Evolutionary conservation across 1,140 invertebrate genomes (phyloP).

Genomic region (Ruditapes philippinarum): DNA sequence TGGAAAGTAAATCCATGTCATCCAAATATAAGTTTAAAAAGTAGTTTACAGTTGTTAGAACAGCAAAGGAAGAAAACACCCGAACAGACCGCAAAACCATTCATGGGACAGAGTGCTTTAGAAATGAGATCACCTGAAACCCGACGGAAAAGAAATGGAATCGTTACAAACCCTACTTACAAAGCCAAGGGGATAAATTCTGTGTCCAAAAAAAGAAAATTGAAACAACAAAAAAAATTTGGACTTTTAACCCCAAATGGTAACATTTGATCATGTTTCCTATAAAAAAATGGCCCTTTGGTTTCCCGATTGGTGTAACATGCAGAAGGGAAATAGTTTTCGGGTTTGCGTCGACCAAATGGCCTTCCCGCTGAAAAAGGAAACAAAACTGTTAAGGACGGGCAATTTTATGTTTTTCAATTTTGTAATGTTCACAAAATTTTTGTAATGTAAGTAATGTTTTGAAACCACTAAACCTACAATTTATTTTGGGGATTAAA

Average conservation of each 20-base stretch:
- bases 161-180: slow-evolving; percentile 95
- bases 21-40: slow-evolving; percentile 74
- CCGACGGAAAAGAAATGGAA: slow-evolving; percentile 91
- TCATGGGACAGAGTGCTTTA: slow-evolving; percentile 81
- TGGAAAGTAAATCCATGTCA: slow-evolving; percentile 81
- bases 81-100: slow-evolving; percentile 76
- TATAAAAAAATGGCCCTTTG: neutral
- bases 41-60: slow-evolving; percentile 68
- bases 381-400: slow-evolving; percentile 89
- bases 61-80: slow-evolving; percentile 83
- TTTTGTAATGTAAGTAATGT: too few relatives aligned
- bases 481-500: too few relatives aligned
- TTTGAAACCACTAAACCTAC: too few relatives aligned
- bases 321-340: slow-evolving; percentile 36
- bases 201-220: slow-evolving; percentile 89
- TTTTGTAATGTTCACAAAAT: too few relatives aligned
- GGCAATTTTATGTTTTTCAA: slow-evolving; percentile 53
- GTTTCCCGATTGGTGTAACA: neutral
- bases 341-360: slow-evolving; percentile 88
- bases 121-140: slow-evolving; percentile 85
- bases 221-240: slow-evolving; percentile 67
- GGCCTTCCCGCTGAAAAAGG: slow-evolving; percentile 92
- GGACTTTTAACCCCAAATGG: slow-evolving; percentile 7
- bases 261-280: neutral
- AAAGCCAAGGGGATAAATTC: slow-evolving; percentile 67